Percentiles rank a stretch among this genome's conserved stretches.
These are phyloP conservation scores for Penelope pileata DNA, from an alignment of 2,113 vertebrate species.

Conservation along the genomic window DNA sequence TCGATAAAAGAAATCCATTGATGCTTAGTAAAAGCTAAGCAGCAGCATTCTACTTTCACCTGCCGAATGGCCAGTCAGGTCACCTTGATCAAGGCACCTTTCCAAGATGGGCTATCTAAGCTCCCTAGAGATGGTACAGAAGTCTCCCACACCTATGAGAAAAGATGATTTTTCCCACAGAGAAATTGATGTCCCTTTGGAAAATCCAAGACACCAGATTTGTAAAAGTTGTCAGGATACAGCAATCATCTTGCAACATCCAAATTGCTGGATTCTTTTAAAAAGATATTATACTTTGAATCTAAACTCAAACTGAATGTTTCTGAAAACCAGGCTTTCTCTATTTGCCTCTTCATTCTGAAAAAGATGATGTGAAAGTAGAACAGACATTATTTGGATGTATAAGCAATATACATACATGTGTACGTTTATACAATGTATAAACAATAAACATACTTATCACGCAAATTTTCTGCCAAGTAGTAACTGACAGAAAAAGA, in stretches of 20 bases:
- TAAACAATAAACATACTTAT: neutral
- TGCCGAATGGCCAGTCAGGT: neutral
- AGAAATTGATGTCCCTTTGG: neutral
- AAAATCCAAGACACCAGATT: neutral
- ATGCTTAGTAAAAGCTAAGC: conserved; percentile 40
- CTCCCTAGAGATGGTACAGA: neutral
- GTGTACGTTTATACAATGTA: too few species aligned
- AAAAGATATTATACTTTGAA: neutral
- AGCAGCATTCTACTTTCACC: neutral
- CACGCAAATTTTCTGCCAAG: neutral
- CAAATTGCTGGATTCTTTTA: neutral
- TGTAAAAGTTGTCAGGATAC: neutral
- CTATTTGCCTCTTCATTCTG: neutral
- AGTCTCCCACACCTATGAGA: neutral
- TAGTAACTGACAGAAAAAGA: neutral
- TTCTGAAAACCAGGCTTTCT: neutral
- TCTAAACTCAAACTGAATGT: neutral
- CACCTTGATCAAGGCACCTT: neutral
- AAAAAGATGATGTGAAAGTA: neutral
- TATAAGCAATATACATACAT: too few species aligned
- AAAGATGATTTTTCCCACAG: neutral
- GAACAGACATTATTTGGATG: neutral
- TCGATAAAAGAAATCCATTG: neutral
- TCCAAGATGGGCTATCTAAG: neutral
- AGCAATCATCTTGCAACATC: neutral